Evolutionary conservation across 2,888 invertebrate genomes (phyloP), one percentile per base, ranked within the genome.

Genomic region (Eurois occulta): DNA sequence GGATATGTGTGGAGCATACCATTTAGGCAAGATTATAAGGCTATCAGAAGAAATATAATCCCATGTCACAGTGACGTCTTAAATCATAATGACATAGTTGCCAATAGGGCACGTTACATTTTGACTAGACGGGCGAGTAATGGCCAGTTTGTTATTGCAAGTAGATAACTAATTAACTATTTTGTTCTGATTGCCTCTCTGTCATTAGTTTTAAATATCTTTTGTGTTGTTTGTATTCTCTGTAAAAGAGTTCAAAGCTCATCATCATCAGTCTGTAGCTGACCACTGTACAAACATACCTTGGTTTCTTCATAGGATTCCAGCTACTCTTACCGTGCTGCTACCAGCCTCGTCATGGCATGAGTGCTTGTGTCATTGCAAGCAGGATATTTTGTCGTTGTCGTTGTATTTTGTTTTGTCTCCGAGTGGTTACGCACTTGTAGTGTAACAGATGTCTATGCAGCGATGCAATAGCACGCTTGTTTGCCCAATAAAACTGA

Each of bases 1-100:
- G 72, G 83, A 81, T 83, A 76, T 76, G 7, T 32, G 16, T 13
- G 18, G n/a, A 16, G 24, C 28, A 74, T 18, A 28, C 46, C 38
- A 4, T 18, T 28, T 32, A 32, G 28, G 18, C 8, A 60, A 60
- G 21, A 62, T 62, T 35, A n/a, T 4, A 21, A 62, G 35, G 18
- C 28, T 8, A 18, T 28, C 58, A 32, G 28, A 58, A 32, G 8
- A 60, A 28, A 60, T 58, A 2, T 58, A 28, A 58, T 16, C 16
- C 28, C n/a, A 55, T 5, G n/a, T 11, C 13, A n/a, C 1, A n/a
- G 55, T n/a, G 24, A 52, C 52, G 24, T 55, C 55, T n/a, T n/a
- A 11, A n/a, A n/a, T 13, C 11, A n/a, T n/a, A 2, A n/a, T 55
- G n/a, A 55, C 55, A 16, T 28, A 16, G 58, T 58, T 58, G n/a